These are phyloP conservation scores for Malurus alboscapulatus DNA, from an alignment of 2,113 vertebrate species.

Conservation along the genomic window DNA sequence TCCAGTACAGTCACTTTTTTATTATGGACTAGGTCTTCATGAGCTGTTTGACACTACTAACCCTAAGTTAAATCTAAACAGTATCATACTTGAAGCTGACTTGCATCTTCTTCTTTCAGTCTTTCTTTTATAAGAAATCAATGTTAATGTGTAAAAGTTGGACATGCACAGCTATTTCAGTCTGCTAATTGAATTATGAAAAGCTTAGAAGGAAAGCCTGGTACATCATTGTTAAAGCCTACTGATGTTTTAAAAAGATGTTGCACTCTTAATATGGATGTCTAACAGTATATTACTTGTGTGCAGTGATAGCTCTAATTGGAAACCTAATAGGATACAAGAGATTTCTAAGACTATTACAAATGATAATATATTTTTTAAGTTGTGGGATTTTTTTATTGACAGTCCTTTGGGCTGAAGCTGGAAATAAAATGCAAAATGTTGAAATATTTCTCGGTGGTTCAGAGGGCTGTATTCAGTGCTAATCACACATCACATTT, in stretches of 20 bases:
- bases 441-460: background rate
- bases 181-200: constrained; percentile 28
- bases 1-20: background rate
- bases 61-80: background rate
- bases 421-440: constrained; percentile 9
- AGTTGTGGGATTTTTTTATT: constrained; percentile 19
- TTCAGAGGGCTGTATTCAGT: background rate
- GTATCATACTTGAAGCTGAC: background rate
- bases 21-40: background rate
- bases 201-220: constrained; percentile 1
- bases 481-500: background rate
- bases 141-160: constrained; percentile 14
- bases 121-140: constrained; percentile 33
- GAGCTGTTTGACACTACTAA: constrained; percentile 1
- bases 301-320: constrained; percentile 12
- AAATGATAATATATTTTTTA: constrained; percentile 32
- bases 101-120: background rate
- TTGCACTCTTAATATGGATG: background rate
- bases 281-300: background rate
- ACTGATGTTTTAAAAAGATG: constrained; percentile 8
- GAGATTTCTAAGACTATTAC: constrained; percentile 1
- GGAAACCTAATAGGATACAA: constrained; percentile 1
- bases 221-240: background rate
- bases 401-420: constrained; percentile 14
- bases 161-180: background rate